Base-by-base conservation (phyloP, 2,797 vertebrate species). In the Pelochelys cantorii region DNA sequence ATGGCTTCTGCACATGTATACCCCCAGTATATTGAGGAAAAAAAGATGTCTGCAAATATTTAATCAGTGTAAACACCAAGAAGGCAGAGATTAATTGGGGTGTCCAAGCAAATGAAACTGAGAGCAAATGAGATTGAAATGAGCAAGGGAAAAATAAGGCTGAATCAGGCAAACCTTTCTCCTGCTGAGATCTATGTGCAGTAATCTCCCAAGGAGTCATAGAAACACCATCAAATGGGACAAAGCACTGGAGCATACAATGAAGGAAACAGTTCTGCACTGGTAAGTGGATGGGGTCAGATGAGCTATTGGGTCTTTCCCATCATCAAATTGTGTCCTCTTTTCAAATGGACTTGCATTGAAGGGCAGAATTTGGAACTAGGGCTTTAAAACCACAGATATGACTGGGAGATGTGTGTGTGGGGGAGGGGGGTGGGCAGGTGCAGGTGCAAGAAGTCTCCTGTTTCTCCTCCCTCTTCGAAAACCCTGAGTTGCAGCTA, bases 391-490 rank as follows among this genome's bases (percentile, higher is more conserved):
- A 0, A 1, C 6, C 59, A 83, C 29, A 42, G 48, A 4, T 55
- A 88, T 80, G 56, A 85, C n/a, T 22, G 88, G 11, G 25, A 31
- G 56, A 42, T 34, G 17, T 52, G 82, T 1, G 17, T 4, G 42
- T 4, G 42, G 42, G 42, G 42, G 42, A 5, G 42, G 42, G 42
- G 42, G 42, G 6, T 5, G 42, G 71, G 11, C 5, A 90, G 65
- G 77, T 53, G 11, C 29, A 92, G 82, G 11, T 65, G 29, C 31
- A 65, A 65, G 27, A 65, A 65, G 29, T 29, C 14, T 71, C 65
- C 29, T 75, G 71, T 75, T 57, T 34, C 53, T 59, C 25, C 52
- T 82, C 87, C 78, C 78, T 82, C 68, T 68, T 95, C 84, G 84
- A 89, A 94, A 78, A 92, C 74, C 56, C 56, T 82, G 79, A 52